Percentiles rank a stretch among this genome's conserved stretches.
Evolutionary conservation across 1,140 invertebrate species (phyloP).

Genomic region (Bombus superbus): DNA sequence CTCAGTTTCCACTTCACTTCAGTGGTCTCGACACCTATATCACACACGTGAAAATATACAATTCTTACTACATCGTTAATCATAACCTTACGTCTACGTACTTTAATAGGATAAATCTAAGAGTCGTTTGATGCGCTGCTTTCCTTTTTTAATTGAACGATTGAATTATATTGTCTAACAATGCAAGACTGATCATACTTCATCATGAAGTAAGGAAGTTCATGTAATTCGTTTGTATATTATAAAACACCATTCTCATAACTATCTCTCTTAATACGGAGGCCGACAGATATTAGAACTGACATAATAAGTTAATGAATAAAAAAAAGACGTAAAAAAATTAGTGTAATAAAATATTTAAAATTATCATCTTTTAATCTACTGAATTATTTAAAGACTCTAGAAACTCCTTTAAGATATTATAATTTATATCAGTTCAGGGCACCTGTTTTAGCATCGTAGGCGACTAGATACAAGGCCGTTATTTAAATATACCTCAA

Average conservation of each 20-base stretch:
- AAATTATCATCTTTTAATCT: not conserved
- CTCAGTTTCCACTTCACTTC: constrained; percentile 1
- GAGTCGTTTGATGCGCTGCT: constrained; percentile 23
- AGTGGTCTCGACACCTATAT: constrained; percentile 36
- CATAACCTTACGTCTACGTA: constrained; percentile 18
- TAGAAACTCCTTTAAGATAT: not conserved
- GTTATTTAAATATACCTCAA: constrained; percentile 26
- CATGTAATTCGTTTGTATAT: not conserved
- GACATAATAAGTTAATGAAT: constrained; percentile 10
- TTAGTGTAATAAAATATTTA: not conserved
- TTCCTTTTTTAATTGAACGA: not conserved
- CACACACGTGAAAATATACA: constrained; percentile 53
- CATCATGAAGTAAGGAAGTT: not conserved
- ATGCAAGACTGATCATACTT: constrained; percentile 7
- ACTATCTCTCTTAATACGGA: not conserved
- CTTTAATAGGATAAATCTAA: constrained; percentile 31
- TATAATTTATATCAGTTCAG: constrained; percentile 9
- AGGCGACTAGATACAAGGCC: constrained; percentile 47
- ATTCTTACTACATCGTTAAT: constrained; percentile 41
- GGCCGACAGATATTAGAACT: not conserved
- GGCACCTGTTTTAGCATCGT: constrained; percentile 19
- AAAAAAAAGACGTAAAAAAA: not conserved
- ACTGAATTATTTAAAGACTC: not conserved
- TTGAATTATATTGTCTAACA: not conserved
- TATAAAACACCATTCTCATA: not conserved